Evolutionary conservation across 2,797 vertebrate genomes (phyloP).

Genomic region (Myripristis murdjan): DNA sequence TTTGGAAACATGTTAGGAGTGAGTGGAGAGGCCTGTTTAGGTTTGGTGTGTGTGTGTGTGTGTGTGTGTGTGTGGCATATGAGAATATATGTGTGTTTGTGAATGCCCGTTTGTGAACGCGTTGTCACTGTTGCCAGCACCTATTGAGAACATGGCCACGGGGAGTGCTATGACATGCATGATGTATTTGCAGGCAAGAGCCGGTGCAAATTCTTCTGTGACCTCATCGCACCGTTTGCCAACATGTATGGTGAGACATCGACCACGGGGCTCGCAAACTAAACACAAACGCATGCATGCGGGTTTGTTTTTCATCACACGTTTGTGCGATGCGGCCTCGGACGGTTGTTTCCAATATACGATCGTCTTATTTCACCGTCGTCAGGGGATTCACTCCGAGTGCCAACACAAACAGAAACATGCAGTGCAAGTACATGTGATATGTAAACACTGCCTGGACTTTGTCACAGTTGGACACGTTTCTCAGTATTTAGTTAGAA

Average conservation of each 20-base stretch:
- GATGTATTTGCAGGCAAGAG: slow-evolving; percentile 42
- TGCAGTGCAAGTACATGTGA: neutral
- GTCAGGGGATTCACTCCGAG: neutral
- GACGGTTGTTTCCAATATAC: slow-evolving; percentile 18
- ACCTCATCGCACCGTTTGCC: slow-evolving; percentile 58
- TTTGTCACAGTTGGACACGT: neutral
- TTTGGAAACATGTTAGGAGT: slow-evolving; percentile 52
- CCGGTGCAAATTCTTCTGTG: slow-evolving; percentile 20
- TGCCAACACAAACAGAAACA: slow-evolving; percentile 1
- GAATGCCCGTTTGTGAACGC: slow-evolving; percentile 4
- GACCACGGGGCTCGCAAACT: slow-evolving; percentile 20
- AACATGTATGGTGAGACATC: slow-evolving; percentile 40
- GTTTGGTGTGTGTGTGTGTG: slow-evolving; percentile 17
- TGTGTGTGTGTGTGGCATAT: slow-evolving; percentile 28
- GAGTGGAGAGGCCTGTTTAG: slow-evolving; percentile 20
- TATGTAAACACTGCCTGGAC: slow-evolving; percentile 8
- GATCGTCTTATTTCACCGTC: slow-evolving; percentile 15
- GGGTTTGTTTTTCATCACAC: slow-evolving; percentile 32
- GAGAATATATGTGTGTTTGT: neutral
- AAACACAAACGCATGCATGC: slow-evolving; percentile 27
- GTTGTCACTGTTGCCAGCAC: slow-evolving; percentile 43
- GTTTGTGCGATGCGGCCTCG: slow-evolving; percentile 16
- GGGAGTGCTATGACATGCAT: slow-evolving; percentile 35
- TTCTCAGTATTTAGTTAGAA: neutral
- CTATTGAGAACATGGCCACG: neutral